phyloP scores from a whole-genome alignment of 92 coral and sea anemone genomes.

The Umimayanthus kanabou region DNA sequence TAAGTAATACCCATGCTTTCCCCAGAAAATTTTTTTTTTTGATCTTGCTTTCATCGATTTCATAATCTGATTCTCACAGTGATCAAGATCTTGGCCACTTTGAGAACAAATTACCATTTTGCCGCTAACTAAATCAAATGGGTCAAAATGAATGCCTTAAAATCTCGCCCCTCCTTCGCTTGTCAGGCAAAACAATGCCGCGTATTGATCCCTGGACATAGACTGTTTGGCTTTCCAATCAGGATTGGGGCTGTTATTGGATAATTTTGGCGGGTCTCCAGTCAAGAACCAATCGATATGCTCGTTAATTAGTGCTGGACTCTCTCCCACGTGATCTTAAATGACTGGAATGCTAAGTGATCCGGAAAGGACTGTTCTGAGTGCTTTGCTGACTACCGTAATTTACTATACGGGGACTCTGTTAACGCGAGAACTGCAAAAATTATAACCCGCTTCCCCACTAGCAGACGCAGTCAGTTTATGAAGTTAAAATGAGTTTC shows the following conservation, averaged over 20 bases:
- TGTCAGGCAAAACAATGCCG: background rate
- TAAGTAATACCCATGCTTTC: background rate
- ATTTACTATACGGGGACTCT: slow-evolving; percentile 27
- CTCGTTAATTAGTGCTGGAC: slow-evolving; percentile 26
- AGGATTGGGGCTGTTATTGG: slow-evolving; percentile 19
- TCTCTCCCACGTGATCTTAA: slow-evolving; percentile 23
- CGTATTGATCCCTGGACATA: slow-evolving; percentile 20
- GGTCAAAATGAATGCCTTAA: slow-evolving; percentile 1
- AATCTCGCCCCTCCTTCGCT: slow-evolving; percentile 6
- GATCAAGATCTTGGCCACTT: slow-evolving; percentile 18
- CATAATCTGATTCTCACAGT: slow-evolving; percentile 18
- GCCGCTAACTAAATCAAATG: slow-evolving; percentile 22
- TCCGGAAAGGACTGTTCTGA: background rate
- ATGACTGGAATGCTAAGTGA: slow-evolving; percentile 38
- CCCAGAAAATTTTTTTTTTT: background rate
- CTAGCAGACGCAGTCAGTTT: background rate
- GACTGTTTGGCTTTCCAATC: slow-evolving; percentile 35
- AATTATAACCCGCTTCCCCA: slow-evolving; percentile 1
- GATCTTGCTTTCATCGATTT: slow-evolving; percentile 11
- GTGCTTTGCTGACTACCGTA: background rate
- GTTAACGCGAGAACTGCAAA: slow-evolving; percentile 1
- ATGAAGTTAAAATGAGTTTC: slow-evolving; percentile 22
- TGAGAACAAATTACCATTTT: slow-evolving; percentile 23
- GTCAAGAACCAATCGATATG: slow-evolving; percentile 30
- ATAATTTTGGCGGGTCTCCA: slow-evolving; percentile 30